Evolutionary conservation across 2,888 invertebrate species (phyloP).

Genomic region (Melanargia galathea): DNA sequence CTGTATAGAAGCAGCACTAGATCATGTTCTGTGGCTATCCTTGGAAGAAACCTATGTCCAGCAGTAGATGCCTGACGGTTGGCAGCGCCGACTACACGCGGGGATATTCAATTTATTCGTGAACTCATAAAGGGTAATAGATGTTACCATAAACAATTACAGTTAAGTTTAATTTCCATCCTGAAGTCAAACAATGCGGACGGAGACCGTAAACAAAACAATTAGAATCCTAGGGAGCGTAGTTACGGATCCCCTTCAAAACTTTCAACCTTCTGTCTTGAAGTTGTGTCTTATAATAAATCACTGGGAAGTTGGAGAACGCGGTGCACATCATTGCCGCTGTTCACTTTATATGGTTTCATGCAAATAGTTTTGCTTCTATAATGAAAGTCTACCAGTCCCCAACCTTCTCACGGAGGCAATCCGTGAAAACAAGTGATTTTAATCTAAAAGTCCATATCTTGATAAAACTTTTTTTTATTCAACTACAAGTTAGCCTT

Average conservation of each 20-base stretch:
- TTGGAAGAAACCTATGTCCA: no score
- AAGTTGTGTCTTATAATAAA: slow-evolving; percentile 37
- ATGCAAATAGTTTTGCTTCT: slow-evolving; percentile 23
- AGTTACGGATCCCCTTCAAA: slow-evolving; percentile 60
- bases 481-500: no score
- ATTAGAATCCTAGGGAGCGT: slow-evolving; percentile 60
- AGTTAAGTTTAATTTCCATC: slow-evolving; percentile 59
- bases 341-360: slow-evolving; percentile 19
- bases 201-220: slow-evolving; percentile 64
- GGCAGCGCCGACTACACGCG: background rate
- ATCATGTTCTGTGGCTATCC: no score
- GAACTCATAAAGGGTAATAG: slow-evolving; percentile 46
- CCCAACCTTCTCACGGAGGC: no score
- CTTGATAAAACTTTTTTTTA: no score
- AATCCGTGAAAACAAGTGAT: no score
- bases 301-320: slow-evolving; percentile 28
- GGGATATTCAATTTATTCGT: slow-evolving; percentile 36
- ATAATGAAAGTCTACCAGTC: no score
- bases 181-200: slow-evolving; percentile 58
- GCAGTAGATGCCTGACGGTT: background rate
- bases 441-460: no score
- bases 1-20: no score
- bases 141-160: slow-evolving; percentile 61
- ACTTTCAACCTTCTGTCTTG: slow-evolving; percentile 44
- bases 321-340: slow-evolving; percentile 9